A percentile compares a stretch with the other conserved stretches of the same genome.
These are phyloP conservation scores for Athripsodes cinereus DNA, from an alignment of 2,888 invertebrate genomes.

Conservation along the genomic window DNA sequence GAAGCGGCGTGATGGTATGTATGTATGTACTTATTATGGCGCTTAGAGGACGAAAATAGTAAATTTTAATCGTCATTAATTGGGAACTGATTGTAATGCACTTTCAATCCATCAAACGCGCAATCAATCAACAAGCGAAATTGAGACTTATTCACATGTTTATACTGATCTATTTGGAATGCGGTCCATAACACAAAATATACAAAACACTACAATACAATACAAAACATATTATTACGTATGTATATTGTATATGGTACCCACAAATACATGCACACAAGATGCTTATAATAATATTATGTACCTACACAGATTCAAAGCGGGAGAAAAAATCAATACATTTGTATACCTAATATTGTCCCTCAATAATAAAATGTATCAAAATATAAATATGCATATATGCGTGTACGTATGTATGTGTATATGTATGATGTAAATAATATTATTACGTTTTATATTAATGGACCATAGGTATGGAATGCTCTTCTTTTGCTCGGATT, in stretches of 20 bases:
- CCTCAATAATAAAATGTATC: background rate
- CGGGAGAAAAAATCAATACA: conserved; percentile 8
- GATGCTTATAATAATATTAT: no score
- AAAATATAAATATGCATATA: background rate
- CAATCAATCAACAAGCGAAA: conserved; percentile 2
- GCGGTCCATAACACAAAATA: background rate
- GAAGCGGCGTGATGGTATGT: no score
- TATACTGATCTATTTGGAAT: conserved; percentile 6
- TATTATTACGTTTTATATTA: no score
- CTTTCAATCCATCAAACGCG: conserved; percentile 2
- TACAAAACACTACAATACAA: background rate
- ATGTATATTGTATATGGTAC: background rate
- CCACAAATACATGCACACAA: no score
- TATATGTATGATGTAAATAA: background rate
- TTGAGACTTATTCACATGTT: background rate
- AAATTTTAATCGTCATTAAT: no score
- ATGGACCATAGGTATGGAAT: no score
- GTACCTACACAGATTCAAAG: no score
- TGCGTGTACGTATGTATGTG: background rate
- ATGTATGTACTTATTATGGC: no score
- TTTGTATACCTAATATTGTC: no score
- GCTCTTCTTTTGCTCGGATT: no score
- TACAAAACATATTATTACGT: background rate
- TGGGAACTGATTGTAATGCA: background rate
- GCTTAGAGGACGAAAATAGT: no score